Base-by-base conservation (phyloP, 1,140 invertebrate genomes). In the Melanaphis sacchari region DNA sequence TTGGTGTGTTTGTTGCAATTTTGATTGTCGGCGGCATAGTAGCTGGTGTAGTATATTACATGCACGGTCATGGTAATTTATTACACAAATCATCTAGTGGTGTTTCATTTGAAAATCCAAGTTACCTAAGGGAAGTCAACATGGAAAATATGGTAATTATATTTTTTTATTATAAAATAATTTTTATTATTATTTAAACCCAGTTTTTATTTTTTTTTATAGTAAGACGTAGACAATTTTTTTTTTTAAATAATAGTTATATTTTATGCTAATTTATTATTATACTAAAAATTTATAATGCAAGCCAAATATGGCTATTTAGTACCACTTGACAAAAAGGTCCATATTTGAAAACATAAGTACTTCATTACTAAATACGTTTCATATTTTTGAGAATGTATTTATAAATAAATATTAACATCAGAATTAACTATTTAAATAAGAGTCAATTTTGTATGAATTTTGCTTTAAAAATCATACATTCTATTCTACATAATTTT, bases 21-120 rank as follows among this genome's bases (percentile, higher is more conserved):
- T 95, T 97, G 81, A 95, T 97, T n/a, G 96, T 97, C 18, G 96
- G 96, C 22, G 96, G 96, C 3, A 95, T 97, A 92, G 95, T 97
- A 46, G 95, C 96, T 24, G 96, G 96, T 40, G 96, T 96, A 76
- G 96, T 97, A 93, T 96, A 97, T 95, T 96, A 97, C 94, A 96
- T 97, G 94, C 96, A 97, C 93, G 96, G 96, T 54, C 96, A 96
- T 94, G 96, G 96, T 90, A 95, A 96, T 94, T 95, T 96, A 94
- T 95, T 95, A 66, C 95, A 95, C 93, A 96, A 96, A 94, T 95
- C 95, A 18, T 94, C 94, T 40, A 96, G 96, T 91, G 97, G 97
- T 40, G 97, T 98, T 89, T 97, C 97, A 8, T 98, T 98, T 95
- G 97, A 98, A 95, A 98, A 98, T 95, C 97, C 97, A 1, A 97